These are phyloP conservation scores for Pyxicephalus adspersus DNA, from an alignment of 2,113 vertebrate species.

Conservation along the genomic window DNA sequence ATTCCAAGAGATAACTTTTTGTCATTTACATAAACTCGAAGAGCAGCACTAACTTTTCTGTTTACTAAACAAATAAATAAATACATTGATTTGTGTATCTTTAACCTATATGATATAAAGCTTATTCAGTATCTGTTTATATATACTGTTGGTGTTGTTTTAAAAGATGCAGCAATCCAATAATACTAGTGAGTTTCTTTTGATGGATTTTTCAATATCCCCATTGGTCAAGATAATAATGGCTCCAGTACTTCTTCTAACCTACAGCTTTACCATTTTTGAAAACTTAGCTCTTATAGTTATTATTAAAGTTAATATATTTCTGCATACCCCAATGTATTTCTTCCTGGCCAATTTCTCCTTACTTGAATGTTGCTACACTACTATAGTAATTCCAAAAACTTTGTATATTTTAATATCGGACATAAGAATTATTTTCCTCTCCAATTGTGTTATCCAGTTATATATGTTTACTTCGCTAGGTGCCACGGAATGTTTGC, in stretches of 20 bases:
- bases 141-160: too few species aligned
- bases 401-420: conserved; percentile 44
- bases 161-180: neutral
- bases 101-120: too few species aligned
- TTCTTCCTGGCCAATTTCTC: conserved; percentile 59
- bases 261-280: conserved; percentile 54
- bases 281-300: conserved; percentile 58
- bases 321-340: conserved; percentile 58
- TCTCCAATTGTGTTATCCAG: conserved; percentile 49
- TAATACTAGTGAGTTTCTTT: conserved; percentile 7
- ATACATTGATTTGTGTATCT: too few species aligned
- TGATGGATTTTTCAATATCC: conserved; percentile 51
- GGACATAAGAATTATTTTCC: conserved; percentile 47
- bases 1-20: too few species aligned
- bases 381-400: conserved; percentile 52
- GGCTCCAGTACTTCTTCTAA: conserved; percentile 47
- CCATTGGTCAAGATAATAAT: conserved; percentile 38
- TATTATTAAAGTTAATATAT: conserved; percentile 28
- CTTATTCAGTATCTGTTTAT: too few species aligned
- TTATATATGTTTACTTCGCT: conserved; percentile 58
- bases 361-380: conserved; percentile 57
- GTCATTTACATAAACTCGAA: too few species aligned
- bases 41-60: too few species aligned
- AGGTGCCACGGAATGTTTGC: conserved; percentile 59
- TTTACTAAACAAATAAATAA: too few species aligned